Evolutionary conservation across 2,888 invertebrate species (phyloP), one percentile per base, ranked within the genome.

Genomic region (Acleris holmiana): DNA sequence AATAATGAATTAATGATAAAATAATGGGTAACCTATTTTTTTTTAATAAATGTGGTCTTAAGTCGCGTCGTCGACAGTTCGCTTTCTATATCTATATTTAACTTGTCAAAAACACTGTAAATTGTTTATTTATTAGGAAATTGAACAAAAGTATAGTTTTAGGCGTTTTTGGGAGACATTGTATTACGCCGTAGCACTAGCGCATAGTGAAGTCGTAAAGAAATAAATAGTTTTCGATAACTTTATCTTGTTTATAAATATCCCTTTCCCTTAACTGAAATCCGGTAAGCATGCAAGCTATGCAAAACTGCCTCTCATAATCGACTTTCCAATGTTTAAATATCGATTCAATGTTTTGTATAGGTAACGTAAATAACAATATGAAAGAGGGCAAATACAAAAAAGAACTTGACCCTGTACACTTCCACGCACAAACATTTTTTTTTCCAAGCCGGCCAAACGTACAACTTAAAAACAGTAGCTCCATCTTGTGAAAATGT

Each of bases 151-250:
- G 63, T 67, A 66, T 76, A 75, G 75, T 61, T 68, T 69, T 77
- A 79, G 74, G 69, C 57, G 63, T 71, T 59, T 68, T 71, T 62
- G 62, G 71, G 66, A 69, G 71, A 69, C 70, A 72, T 68, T 72
- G 74, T 71, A 73, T 64, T 54, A 55, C 61, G 55, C 60, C 18
- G 65, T 65, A 65, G 65, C 54, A 48, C 23, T 65, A 65, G 65
- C 15, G 59, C 55, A 75, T 76, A 76, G 76, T 72, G 76, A 78
- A 76, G 75, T 74, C 72, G 68, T 71, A 75, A 80, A 80, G 77
- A 83, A 85, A 83, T 83, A 85, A 85, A 85, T 85, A 85, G 84
- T 85, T 85, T 85, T 85, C 73, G 83, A 84, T 77, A 77, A 77
- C 60, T 60, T 61, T 40, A 57, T 47, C 58, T 66, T 56, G 51